Evolutionary conservation across 2,113 vertebrate genomes (phyloP), one percentile per base, ranked within the genome.

Genomic region (Ptilorrhoa leucosticta): DNA sequence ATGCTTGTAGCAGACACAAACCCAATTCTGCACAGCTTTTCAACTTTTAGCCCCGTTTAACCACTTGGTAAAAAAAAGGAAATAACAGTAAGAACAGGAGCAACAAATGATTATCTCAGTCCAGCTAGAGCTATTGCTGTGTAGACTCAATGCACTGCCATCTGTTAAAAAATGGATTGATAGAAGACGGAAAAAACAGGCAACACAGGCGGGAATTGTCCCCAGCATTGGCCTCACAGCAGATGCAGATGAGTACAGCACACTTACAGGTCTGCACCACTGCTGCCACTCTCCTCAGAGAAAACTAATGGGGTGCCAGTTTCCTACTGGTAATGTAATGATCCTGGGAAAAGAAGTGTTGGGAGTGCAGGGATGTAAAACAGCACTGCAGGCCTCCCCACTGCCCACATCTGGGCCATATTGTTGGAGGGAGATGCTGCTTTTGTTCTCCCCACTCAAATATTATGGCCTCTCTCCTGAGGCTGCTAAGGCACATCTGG

Each of bases 191-290:
- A 63, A 37, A 82, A 57, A 33, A 63, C 33, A 20, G 2, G n/a
- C 31, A 47, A 68, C 0, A 3, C n/a, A 51, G 64, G 22, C 1
- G 2, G 37, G 21, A 45, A 44, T 11, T 68, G 57, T 78, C 44
- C 60, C 40, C 51, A 89, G 33, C 33, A 58, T 15, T 1, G 0
- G 45, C 27, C 64, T 66, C 44, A 11, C 0, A 0, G 60, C 5
- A 72, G 48, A 47, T 21, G 50, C 7, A 68, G 66, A 57, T 19
- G 30, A 45, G 40, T n/a, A 44, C 1, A 3, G 57, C 27, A 57
- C 1, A 2, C 13, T 70, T 65, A 37, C 18, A 61, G 28, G 19
- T 69, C 68, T 79, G 48, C 57, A 51, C 22, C 39, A 42, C 71
- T 23, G n/a, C 56, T 68, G 33, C 27, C 64, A 31, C 18, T 39